Base-by-base conservation (phyloP, 1,140 invertebrate genomes). In the Lordiphosa mommai region DNA sequence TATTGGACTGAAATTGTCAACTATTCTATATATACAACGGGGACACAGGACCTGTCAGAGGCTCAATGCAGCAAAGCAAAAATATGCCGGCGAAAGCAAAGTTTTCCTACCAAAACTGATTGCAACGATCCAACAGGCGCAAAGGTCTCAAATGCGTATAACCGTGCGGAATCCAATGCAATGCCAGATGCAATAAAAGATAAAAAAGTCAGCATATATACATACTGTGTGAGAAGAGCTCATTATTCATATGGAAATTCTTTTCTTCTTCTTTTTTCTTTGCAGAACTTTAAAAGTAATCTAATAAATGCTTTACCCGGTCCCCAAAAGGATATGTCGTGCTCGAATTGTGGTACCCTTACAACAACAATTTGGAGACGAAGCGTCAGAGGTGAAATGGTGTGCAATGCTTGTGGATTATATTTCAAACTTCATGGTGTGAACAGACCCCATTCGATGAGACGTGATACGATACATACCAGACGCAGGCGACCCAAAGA, bases 381-480 rank as follows among this genome's bases (percentile, higher is more conserved):
- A 65, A 96, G 97, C 89, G 92, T 94, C 67, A 92, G 94, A 73
- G 96, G 91, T 30, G 96, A 97, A 90, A 96, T 97, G 92, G 96
- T 98, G 12, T 98, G 96, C 89, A 98, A 98, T 89, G 96, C 96
- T 14, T 98, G 96, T 88, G 96, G 96, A 0, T 91, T 98, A 8
- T 98, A 98, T 89, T 97, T 94, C 89, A 98, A 98, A 90, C 90
- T 98, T 55, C 97, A 98, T 89, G 94, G 95, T 52, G 94, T 98
- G 53, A 95, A 95, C 89, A 91, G 96, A 52, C 98, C 98, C 4
- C 92, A 96, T 60, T 95, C 97, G 17, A 99, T 99, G 97, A 92
- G 97, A 74, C 95, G 98, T 84, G 97, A 99, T 86, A 97, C 96
- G 5, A 99, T 99, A 87, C 97, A 99, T 90, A 99, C 97, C 10